Conservation (phyloP, 1,140 invertebrate genomes). For the Teleogryllus occipitalis region DNA sequence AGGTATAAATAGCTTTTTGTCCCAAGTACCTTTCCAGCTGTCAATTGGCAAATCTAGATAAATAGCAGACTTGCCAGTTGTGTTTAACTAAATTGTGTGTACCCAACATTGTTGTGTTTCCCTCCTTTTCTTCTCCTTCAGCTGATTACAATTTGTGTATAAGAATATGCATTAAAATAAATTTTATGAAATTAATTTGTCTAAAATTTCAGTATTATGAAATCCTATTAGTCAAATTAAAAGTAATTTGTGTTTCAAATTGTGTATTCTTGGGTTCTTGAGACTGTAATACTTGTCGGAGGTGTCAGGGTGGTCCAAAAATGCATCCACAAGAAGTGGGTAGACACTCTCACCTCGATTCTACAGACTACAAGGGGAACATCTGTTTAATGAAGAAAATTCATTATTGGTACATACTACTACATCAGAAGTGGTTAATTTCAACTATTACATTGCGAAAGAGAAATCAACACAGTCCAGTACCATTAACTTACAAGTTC, state of each 20-base stretch:
- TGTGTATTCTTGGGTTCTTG: too few relatives aligned
- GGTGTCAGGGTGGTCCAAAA: too few relatives aligned
- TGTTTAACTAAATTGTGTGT: not conserved
- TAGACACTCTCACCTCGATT: too few relatives aligned
- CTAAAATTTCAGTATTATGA: not conserved
- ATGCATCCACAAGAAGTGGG: too few relatives aligned
- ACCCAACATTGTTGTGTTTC: not conserved
- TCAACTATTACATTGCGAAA: too few relatives aligned
- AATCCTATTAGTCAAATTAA: not conserved
- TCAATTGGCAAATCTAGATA: not conserved
- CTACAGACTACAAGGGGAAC: too few relatives aligned
- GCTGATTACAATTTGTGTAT: not conserved
- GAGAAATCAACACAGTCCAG: too few relatives aligned
- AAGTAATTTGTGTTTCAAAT: not conserved
- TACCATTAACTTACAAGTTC: too few relatives aligned
- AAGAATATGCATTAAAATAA: not conserved
- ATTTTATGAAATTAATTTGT: not conserved
- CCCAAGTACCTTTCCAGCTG: not conserved
- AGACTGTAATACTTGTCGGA: too few relatives aligned
- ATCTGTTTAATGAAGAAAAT: too few relatives aligned
- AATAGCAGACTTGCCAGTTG: not conserved
- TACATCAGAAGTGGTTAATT: too few relatives aligned
- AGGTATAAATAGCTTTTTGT: not conserved
- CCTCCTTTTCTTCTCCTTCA: not conserved
- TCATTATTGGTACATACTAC: too few relatives aligned